A percentile compares a stretch with the other conserved stretches of the same genome.
phyloP scores from a whole-genome alignment of 2,888 invertebrate species.

The Cenopis cana region DNA sequence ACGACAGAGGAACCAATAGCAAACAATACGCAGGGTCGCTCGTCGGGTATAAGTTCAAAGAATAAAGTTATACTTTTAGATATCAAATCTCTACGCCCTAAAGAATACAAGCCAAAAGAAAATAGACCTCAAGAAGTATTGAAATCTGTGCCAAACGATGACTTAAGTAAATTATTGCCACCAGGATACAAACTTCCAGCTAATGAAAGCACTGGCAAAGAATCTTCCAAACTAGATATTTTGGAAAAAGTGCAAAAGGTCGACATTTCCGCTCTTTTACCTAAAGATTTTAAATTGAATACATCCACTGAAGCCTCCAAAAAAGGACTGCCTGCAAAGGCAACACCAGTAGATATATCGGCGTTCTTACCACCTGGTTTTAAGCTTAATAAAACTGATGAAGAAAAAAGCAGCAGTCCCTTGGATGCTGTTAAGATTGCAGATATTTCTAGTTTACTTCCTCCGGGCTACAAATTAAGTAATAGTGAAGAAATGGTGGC shows the following conservation, averaged over 20 bases:
- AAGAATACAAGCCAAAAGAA: conserved; percentile 81
- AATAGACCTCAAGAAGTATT: conserved; percentile 69
- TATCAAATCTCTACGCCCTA: conserved; percentile 81
- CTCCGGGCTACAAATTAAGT: conserved; percentile 78
- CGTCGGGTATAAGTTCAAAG: conserved; percentile 83
- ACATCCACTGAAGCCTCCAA: conserved; percentile 65
- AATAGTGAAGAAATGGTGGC: conserved; percentile 57
- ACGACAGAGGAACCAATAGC: conserved; percentile 60
- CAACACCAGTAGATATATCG: conserved; percentile 79
- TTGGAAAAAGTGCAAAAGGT: conserved; percentile 65
- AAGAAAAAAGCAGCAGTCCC: conserved; percentile 47
- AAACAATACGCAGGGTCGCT: conserved; percentile 78
- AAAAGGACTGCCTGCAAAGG: conserved; percentile 57
- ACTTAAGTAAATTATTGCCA: conserved; percentile 87
- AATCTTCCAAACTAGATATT: conserved; percentile 62
- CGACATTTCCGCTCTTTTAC: conserved; percentile 86
- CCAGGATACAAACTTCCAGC: conserved; percentile 85
- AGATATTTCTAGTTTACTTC: conserved; percentile 64
- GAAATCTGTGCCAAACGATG: conserved; percentile 82
- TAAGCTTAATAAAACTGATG: conserved; percentile 41
- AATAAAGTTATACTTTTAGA: conserved; percentile 85
- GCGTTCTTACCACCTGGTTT: conserved; percentile 87
- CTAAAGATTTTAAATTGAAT: conserved; percentile 86
- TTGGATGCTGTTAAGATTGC: conserved; percentile 47
- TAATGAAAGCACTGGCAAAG: conserved; percentile 63